These are phyloP conservation scores for Drosophila fuyamai DNA, from an alignment of 1,140 invertebrate genomes.

Conservation along the genomic window DNA sequence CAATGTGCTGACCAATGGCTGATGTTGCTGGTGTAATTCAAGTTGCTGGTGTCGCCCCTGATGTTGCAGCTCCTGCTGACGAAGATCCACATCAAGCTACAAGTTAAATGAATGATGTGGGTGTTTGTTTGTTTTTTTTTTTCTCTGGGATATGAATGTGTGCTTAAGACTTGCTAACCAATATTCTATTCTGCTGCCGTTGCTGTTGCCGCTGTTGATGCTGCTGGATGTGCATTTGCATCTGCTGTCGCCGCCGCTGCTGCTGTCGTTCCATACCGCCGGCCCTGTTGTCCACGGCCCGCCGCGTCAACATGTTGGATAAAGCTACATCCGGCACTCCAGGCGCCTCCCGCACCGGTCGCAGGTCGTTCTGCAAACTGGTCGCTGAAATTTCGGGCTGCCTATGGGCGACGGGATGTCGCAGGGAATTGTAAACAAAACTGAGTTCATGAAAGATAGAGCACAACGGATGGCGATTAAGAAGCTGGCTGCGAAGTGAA, in stretches of 20 bases:
- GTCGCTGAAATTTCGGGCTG: slow-evolving; percentile 55
- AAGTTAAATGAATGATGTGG: slow-evolving; percentile 34
- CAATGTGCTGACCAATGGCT: slow-evolving; percentile 30
- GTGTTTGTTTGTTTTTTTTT: not conserved
- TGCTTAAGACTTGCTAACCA: slow-evolving; percentile 63
- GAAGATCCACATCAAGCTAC: slow-evolving; percentile 37
- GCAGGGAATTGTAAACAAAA: slow-evolving; percentile 82
- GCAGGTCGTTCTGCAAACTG: slow-evolving; percentile 70
- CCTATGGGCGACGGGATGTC: slow-evolving; percentile 54
- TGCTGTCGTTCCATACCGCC: slow-evolving; percentile 33
- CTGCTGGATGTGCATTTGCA: slow-evolving; percentile 52
- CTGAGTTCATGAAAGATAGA: slow-evolving; percentile 56
- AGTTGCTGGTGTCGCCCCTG: slow-evolving; percentile 15
- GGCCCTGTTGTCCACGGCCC: slow-evolving; percentile 45
- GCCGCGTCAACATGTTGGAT: slow-evolving; percentile 43
- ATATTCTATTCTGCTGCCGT: slow-evolving; percentile 45
- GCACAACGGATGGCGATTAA: slow-evolving; percentile 23
- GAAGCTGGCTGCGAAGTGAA: not conserved
- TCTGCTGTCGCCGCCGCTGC: slow-evolving; percentile 42
- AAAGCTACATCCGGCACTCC: slow-evolving; percentile 29
- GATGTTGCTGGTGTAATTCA: slow-evolving; percentile 14
- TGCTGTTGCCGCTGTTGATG: slow-evolving; percentile 56
- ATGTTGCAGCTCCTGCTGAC: slow-evolving; percentile 24
- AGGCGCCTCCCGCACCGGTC: slow-evolving; percentile 61
- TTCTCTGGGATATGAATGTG: not conserved